Evolutionary conservation across 2,113 vertebrate species (phyloP), one percentile per base, ranked within the genome.

Genomic region (Baryphthengus martii): DNA sequence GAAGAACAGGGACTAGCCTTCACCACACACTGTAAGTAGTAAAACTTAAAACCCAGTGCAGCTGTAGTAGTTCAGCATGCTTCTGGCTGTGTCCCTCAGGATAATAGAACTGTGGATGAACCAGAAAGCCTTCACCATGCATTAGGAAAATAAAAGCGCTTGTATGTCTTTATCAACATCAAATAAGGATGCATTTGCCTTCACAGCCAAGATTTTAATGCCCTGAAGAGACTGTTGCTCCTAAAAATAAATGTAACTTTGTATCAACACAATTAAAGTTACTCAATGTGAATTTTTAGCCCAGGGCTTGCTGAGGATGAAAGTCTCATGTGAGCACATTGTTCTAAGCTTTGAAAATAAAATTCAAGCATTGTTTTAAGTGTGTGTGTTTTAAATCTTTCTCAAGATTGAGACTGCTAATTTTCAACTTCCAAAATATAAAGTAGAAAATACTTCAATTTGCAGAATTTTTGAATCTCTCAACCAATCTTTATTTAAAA

Each of bases 71-170:
- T 68, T 89, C 77, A 88, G 16, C 6, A 11, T 47, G 55, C 82
- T 96, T 88, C 63, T 88, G 67, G 50, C 50, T 78, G 33, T 90
- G 78, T 91, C 85, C 81, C 81, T n/a, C n/a, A 53, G 78, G 85
- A 52, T 17, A 72, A 26, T 3, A 83, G 78, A 94, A 94, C 89
- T 88, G 88, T 50, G 93, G 71, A 77, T 94, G 95, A 96, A 97
- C 89, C 81, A 96, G 75, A 89, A 96, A 96, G 88, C 35, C 33
- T 96, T 96, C 96, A 95, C 39, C 26, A 83, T 5, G 21, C 24
- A 90, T 97, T 91, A 96, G 50, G 74, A 96, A 93, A 95, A 85
- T 83, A 88, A 79, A 96, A 89, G 37, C 45, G 85, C 71, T 88
- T 90, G 91, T 91, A 95, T 44, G 26, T 39, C 89, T 96, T 85